Evolutionary conservation across 2,113 vertebrate species (phyloP).

Genomic region (Phalacrocorax carbo): DNA sequence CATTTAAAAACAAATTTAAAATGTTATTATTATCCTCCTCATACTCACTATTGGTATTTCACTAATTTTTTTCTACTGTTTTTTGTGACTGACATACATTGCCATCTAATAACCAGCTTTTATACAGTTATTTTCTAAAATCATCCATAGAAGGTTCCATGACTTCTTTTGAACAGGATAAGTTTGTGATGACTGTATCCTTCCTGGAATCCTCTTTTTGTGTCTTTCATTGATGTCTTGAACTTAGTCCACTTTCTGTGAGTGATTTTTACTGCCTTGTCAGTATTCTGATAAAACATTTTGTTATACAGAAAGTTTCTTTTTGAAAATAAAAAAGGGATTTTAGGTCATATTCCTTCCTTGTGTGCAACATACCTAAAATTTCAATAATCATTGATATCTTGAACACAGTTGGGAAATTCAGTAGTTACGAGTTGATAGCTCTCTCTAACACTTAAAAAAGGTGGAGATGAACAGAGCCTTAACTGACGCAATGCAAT

Average conservation of each 20-base stretch:
- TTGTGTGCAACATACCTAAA: background rate
- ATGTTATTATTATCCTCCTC: no score
- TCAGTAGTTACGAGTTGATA: background rate
- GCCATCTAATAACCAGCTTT: background rate
- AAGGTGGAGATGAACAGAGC: background rate
- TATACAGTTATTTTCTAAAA: background rate
- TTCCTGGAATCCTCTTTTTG: background rate
- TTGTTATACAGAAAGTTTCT: fast-evolving
- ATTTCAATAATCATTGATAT: background rate
- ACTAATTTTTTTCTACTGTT: background rate
- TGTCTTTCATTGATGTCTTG: background rate
- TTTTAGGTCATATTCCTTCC: background rate
- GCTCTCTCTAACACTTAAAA: background rate
- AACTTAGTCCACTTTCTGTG: background rate
- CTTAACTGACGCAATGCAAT: background rate
- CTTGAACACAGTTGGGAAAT: background rate
- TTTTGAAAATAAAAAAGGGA: background rate
- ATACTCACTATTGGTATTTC: background rate
- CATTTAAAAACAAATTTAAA: background rate
- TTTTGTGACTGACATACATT: background rate
- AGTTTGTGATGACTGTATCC: background rate
- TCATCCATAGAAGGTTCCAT: fast-evolving
- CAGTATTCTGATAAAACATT: background rate
- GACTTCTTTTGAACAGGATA: background rate
- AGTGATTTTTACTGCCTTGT: background rate